A percentile compares a stretch with the other conserved stretches of the same genome.
phyloP scores from a whole-genome alignment of 2,797 vertebrate genomes.

The Alauda arvensis region DNA sequence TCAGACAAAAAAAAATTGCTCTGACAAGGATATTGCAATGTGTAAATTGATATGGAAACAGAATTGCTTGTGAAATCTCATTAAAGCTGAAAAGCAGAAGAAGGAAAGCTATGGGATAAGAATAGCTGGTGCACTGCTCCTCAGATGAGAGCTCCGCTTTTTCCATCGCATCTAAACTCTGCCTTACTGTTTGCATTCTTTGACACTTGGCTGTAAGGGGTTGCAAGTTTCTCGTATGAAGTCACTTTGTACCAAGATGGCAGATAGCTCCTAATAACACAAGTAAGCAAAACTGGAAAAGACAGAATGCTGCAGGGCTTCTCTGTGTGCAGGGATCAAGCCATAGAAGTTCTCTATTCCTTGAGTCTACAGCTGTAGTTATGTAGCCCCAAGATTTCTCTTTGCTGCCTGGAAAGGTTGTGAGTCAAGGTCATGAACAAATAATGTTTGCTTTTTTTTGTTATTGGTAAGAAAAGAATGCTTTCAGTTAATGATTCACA shows the following conservation, averaged over 20 bases:
- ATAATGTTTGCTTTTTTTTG: not conserved
- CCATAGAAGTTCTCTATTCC: not conserved
- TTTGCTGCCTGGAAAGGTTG: not conserved
- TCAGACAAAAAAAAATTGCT: not conserved
- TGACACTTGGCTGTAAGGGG: not conserved
- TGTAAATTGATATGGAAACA: not conserved
- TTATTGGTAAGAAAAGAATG: not conserved
- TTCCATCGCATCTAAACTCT: not conserved
- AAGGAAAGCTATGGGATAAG: not conserved
- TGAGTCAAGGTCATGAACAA: not conserved
- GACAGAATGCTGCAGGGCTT: not conserved
- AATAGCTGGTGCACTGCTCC: not conserved
- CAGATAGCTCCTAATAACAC: not conserved
- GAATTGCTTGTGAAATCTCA: not conserved
- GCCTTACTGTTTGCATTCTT: constrained; percentile 29
- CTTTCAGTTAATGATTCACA: not conserved
- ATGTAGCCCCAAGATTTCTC: accelerated
- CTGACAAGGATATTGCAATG: not conserved
- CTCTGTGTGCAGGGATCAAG: not conserved
- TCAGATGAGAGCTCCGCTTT: not conserved
- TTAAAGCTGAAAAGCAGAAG: not conserved
- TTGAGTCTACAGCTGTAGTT: not conserved
- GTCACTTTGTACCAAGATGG: not conserved
- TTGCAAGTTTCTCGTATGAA: constrained; percentile 7
- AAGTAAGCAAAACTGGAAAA: not conserved